phyloP scores from a whole-genome alignment of 2,888 invertebrate genomes.

The Eubasilissa splendida region DNA sequence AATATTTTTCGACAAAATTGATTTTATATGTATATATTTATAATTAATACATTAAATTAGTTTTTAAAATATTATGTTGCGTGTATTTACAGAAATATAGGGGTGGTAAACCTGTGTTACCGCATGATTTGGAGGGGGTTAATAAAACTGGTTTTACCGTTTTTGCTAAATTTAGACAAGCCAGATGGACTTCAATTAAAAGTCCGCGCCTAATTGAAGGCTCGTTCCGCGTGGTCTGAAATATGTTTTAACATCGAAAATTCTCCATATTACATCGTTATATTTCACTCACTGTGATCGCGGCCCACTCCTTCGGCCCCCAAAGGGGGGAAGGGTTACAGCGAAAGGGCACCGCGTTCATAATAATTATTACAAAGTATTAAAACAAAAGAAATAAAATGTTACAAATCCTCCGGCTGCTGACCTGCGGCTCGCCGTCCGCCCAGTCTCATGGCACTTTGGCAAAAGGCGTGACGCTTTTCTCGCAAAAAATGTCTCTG shows the following conservation, averaged over 20 bases:
- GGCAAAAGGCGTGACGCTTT: too few relatives aligned
- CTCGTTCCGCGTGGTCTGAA: neutral
- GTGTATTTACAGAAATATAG: too few relatives aligned
- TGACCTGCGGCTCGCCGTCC: neutral
- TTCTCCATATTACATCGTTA: neutral
- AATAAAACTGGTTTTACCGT: too few relatives aligned
- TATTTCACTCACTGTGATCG: constrained; percentile 9
- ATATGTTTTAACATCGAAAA: constrained; percentile 19
- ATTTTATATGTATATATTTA: too few relatives aligned
- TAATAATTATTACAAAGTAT: constrained; percentile 35
- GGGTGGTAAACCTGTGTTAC: too few relatives aligned
- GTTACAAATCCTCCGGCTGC: constrained; percentile 17
- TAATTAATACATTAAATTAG: too few relatives aligned
- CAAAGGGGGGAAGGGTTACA: neutral
- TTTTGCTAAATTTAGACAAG: too few relatives aligned
- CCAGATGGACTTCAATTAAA: neutral
- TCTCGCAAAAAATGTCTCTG: too few relatives aligned
- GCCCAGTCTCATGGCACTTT: too few relatives aligned
- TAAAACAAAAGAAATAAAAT: constrained; percentile 36
- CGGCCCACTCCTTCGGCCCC: constrained; percentile 6
- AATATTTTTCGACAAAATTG: too few relatives aligned
- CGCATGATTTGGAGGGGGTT: too few relatives aligned
- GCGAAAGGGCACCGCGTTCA: constrained; percentile 22
- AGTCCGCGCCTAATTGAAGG: constrained; percentile 8
- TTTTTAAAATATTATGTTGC: too few relatives aligned